Evolutionary conservation across 1,140 invertebrate species (phyloP), one percentile per base, ranked within the genome.

Genomic region (Dendrolimus punctatus): DNA sequence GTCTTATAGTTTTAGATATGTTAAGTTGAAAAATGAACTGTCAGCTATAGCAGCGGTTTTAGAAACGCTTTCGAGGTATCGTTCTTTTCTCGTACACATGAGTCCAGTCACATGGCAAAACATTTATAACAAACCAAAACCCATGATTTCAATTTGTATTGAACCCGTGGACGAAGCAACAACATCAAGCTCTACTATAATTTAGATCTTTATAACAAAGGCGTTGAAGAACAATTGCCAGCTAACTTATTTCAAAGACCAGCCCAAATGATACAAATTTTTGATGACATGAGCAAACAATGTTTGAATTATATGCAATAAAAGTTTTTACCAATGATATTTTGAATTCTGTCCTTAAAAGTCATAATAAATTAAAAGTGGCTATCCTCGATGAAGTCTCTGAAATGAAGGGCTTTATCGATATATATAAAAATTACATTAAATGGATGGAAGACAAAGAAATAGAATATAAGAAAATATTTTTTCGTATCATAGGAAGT

Each of bases 251-350:
- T 71, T 68, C 43, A 56, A 57, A 40, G 61, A 53, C 68, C 68
- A n/a, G 36, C 10, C 49, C 40, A 62, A 49, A 23, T 71, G 36
- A 53, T 55, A 10, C 6, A 40, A 5, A 48, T 68, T 38, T 62
- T 58, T 49, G 58, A 68, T 5, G 44, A 62, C 6, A 6, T 60
- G n/a, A 49, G 59, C 7, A 57, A 51, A 36, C 66, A 66, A 49
- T 65, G 66, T 51, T 53, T 64, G 6, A 64, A 62, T 49, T 72
- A 66, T 41, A 58, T 72, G 57, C 7, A 66, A 59, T 62, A n/a
- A 52, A 66, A 9, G 45, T 46, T 7, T 55, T 62, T 23, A 47
- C 58, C 10, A 42, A 44, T 44, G 58, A 38, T 38, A 53, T 64
- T 40, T 4, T 60, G 37, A 55, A 40, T 6, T 23, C 49, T 5